phyloP scores from a whole-genome alignment of 2,113 vertebrate species.

The Polypterus senegalus region DNA sequence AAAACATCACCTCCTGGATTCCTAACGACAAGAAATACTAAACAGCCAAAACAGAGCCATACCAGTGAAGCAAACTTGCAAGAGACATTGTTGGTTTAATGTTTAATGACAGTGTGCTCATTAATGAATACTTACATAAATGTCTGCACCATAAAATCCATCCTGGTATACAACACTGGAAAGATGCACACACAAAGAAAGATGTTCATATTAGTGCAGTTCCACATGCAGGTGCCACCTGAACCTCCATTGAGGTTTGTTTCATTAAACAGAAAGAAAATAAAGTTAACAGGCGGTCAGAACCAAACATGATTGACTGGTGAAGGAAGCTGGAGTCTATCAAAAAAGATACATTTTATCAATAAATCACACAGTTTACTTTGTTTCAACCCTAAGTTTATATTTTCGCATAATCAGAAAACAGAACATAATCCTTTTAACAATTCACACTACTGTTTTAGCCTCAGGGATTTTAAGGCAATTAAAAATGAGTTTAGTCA shows the following conservation, averaged over 20 bases:
- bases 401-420: no score
- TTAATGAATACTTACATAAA: conserved; percentile 95
- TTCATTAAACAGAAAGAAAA: conserved; percentile 34
- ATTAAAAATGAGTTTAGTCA: no score
- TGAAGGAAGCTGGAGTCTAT: conserved; percentile 25
- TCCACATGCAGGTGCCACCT: conserved; percentile 66
- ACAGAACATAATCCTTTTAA: no score
- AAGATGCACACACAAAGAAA: conserved; percentile 75
- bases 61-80: conserved; percentile 50
- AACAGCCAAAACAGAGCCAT: conserved; percentile 27
- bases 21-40: conserved; percentile 29
- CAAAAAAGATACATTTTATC: no score
- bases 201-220: conserved; percentile 75
- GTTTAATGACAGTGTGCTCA: conserved; percentile 50
- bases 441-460: no score
- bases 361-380: no score
- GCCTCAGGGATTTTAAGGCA: no score
- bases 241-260: conserved; percentile 51
- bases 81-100: conserved; percentile 44
- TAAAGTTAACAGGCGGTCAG: neutral
- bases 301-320: conserved; percentile 7
- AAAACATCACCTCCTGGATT: conserved; percentile 23
- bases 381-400: no score
- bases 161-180: conserved; percentile 98
- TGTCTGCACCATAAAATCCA: conserved; percentile 99